Conservation (phyloP, 2,113 vertebrate species). For the Psettodes erumei region DNA sequence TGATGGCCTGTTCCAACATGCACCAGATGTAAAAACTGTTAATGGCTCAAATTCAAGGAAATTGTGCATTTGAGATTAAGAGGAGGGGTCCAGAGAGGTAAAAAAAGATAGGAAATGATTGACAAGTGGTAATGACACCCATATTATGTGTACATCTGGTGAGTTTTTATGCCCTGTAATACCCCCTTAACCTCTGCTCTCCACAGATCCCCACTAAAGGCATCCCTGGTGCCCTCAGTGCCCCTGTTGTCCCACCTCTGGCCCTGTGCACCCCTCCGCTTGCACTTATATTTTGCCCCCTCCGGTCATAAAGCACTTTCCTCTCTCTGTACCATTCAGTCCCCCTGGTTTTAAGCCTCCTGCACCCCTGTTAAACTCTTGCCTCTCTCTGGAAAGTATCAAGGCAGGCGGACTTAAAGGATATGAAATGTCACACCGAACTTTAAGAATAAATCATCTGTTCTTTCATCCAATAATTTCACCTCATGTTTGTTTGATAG, state of each 20-base stretch:
- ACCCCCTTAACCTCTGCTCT: constrained; percentile 69
- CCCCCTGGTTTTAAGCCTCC: constrained; percentile 48
- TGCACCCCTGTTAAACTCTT: constrained; percentile 58
- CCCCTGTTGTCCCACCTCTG: constrained; percentile 65
- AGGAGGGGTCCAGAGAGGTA: background rate
- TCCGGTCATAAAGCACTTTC: constrained; percentile 61
- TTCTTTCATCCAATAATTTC: constrained; percentile 50
- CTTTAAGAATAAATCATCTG: constrained; percentile 59
- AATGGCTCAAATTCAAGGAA: too few species aligned
- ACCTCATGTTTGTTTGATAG: constrained; percentile 33
- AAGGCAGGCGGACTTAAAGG: constrained; percentile 57
- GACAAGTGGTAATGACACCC: constrained; percentile 87
- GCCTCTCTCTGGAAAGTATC: constrained; percentile 66
- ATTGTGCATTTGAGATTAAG: constrained; percentile 15
- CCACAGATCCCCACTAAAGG: constrained; percentile 57
- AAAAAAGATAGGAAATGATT: constrained; percentile 75
- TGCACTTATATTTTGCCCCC: constrained; percentile 61
- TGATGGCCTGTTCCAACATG: background rate
- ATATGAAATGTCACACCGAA: constrained; percentile 62
- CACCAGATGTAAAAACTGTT: background rate
- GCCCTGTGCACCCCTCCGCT: constrained; percentile 49
- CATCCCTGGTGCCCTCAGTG: constrained; percentile 51
- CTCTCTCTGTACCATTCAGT: constrained; percentile 33
- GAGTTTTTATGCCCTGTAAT: constrained; percentile 75
- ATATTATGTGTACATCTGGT: constrained; percentile 80